A percentile compares a stretch with the other conserved stretches of the same genome.
phyloP scores from a whole-genome alignment of 1,140 invertebrate genomes.

The Camponotus floridanus region DNA sequence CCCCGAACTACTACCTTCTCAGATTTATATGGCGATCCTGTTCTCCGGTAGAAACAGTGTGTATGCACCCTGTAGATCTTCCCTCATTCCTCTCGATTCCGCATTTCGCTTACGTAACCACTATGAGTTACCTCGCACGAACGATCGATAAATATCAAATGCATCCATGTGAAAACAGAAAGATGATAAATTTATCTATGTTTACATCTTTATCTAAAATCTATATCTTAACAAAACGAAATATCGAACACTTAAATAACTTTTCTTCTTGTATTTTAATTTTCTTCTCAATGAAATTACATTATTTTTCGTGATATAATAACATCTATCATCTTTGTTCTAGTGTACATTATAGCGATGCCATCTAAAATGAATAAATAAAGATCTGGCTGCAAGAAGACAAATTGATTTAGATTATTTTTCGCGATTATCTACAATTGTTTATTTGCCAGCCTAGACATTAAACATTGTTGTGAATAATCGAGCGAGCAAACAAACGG shows the following conservation, averaged over 20 bases:
- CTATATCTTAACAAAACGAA: neutral
- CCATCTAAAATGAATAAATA: neutral
- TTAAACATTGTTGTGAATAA: constrained; percentile 50
- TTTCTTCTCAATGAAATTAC: neutral
- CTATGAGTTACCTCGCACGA: constrained; percentile 2
- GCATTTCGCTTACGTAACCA: constrained; percentile 20
- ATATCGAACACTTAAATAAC: neutral
- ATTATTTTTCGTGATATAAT: neutral
- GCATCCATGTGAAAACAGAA: constrained; percentile 16
- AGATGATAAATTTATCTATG: neutral
- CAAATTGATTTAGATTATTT: constrained; percentile 17
- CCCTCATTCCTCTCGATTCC: neutral
- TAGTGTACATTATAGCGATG: neutral
- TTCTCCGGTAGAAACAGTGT: constrained; percentile 50
- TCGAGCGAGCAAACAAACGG: constrained; percentile 33
- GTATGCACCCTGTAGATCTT: constrained; percentile 37
- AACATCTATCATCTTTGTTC: neutral
- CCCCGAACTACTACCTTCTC: constrained; percentile 23
- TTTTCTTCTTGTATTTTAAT: neutral
- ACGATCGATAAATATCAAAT: constrained; percentile 38
- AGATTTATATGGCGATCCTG: constrained; percentile 59
- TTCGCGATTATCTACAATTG: constrained; percentile 12
- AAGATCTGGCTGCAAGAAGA: neutral
- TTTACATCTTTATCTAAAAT: constrained; percentile 20
- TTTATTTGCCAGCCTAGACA: neutral